Evolutionary conservation across 2,888 invertebrate species (phyloP).

Genomic region (Colostygia pectinataria): DNA sequence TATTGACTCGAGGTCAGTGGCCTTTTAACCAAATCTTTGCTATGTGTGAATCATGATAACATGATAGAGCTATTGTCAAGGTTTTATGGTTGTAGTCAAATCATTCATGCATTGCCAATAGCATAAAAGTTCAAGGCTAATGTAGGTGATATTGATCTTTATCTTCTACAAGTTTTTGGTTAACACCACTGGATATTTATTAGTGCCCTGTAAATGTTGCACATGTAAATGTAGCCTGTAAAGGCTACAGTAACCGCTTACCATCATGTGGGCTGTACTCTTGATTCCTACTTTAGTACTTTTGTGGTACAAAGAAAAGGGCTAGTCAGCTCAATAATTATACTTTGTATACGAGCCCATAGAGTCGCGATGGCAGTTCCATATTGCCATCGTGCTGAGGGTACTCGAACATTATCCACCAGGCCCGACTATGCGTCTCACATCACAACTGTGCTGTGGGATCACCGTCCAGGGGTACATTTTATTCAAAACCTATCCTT

Average conservation of each 20-base stretch:
- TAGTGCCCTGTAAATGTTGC: no score
- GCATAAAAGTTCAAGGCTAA: slow-evolving; percentile 14
- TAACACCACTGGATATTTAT: no score
- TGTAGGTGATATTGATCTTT: not conserved
- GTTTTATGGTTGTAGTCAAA: slow-evolving; percentile 40
- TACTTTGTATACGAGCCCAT: slow-evolving; percentile 63
- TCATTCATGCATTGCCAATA: not conserved
- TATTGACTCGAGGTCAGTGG: slow-evolving; percentile 43
- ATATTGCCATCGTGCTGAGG: slow-evolving; percentile 74
- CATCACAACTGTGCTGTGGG: slow-evolving; percentile 61
- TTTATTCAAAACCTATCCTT: not conserved
- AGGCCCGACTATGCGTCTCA: slow-evolving; percentile 79
- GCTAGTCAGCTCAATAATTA: no score
- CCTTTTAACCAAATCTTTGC: slow-evolving; percentile 23
- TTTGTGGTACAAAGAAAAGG: no score
- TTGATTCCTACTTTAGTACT: no score
- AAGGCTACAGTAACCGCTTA: no score
- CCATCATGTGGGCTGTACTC: no score
- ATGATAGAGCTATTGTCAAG: slow-evolving; percentile 50
- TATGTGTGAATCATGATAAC: slow-evolving; percentile 46
- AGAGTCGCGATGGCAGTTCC: slow-evolving; percentile 74
- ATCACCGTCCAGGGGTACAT: slow-evolving; percentile 77
- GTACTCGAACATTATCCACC: slow-evolving; percentile 70
- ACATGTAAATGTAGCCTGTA: no score
- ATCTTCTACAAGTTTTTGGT: no score